Evolutionary conservation across 1,140 invertebrate genomes (phyloP).

Genomic region (Acromyrmex heyeri): DNA sequence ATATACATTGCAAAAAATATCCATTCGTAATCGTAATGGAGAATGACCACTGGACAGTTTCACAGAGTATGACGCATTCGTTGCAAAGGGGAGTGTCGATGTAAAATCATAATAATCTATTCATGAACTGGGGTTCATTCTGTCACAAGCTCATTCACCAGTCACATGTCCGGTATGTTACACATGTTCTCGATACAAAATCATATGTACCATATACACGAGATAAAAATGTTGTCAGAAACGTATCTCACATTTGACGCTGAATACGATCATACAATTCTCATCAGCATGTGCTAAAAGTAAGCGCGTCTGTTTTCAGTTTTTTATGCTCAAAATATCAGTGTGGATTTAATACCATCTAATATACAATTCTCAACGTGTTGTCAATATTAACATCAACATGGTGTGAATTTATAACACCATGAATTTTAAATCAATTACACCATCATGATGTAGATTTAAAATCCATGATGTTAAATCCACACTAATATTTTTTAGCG

Average conservation of each 20-base stretch:
- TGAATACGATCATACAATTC: not conserved
- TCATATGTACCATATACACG: not conserved
- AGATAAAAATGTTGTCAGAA: not conserved
- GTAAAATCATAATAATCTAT: constrained; percentile 46
- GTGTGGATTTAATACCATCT: too few species aligned
- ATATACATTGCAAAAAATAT: not conserved
- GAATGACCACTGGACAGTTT: constrained; percentile 70
- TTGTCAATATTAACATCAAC: too few species aligned
- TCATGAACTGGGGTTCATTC: constrained; percentile 43
- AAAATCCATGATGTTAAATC: too few species aligned
- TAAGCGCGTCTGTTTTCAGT: not conserved
- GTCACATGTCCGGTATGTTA: not conserved
- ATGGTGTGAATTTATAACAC: too few species aligned
- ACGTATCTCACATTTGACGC: not conserved
- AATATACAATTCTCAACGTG: too few species aligned
- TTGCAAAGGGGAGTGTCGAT: not conserved
- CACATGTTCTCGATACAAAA: not conserved
- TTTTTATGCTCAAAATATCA: too few species aligned
- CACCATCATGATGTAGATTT: too few species aligned
- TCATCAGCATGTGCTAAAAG: not conserved
- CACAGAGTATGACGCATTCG: constrained; percentile 71
- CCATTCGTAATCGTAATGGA: not conserved
- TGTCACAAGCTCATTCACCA: constrained; percentile 51
- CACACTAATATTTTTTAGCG: too few species aligned
- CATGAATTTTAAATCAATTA: too few species aligned